Base-by-base conservation (phyloP, 2,797 vertebrate species). In the Scyliorhinus canicula region DNA sequence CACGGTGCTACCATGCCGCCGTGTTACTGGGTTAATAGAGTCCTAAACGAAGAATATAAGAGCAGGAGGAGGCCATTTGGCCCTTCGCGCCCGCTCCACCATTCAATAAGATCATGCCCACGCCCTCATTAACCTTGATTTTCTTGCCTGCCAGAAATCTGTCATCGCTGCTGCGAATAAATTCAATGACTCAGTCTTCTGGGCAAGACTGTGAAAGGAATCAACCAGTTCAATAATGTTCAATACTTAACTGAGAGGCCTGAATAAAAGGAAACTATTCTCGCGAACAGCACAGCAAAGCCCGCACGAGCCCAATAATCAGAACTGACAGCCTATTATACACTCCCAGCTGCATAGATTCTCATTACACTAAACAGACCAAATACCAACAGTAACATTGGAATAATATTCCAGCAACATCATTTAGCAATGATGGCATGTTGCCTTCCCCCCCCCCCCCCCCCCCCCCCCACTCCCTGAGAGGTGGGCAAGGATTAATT, bases 291-390 rank as follows among this genome's bases (percentile, higher is more conserved):
- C 19, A 47, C 40, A 26, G 31, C 19, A 85, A 28, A 21, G 93
- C 6, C 12, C 85, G 9, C n/a, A 86, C 26, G 67, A 35, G 65
- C 44, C 79, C 9, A 19, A 55, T 40, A 86, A 82, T 16, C 77
- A 94, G 63, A 44, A 24, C 63, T 94, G 93, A 95, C 93, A 86
- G 19, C 1, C 77, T 31, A 55, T 12, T 86, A 93, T 57, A 57
- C 71, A 44, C 26, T 82, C 79, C 40, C 79, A 63, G 86, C 86
- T 90, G 86, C 7, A 12, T 63, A 57, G 35, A 90, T 6, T 40
- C 86, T 90, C 86, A 90, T 90, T 90, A 90, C 86, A 90, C 55
- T 60, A 90, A 90, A n/a, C 86, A 90, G 55, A 63, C 55, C 16
- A 60, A 55, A 90, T 90, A 90, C 63, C 86, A 40, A 24, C 40